phyloP scores from a whole-genome alignment of 2,797 vertebrate genomes.

The Notolepis coatsorum region DNA sequence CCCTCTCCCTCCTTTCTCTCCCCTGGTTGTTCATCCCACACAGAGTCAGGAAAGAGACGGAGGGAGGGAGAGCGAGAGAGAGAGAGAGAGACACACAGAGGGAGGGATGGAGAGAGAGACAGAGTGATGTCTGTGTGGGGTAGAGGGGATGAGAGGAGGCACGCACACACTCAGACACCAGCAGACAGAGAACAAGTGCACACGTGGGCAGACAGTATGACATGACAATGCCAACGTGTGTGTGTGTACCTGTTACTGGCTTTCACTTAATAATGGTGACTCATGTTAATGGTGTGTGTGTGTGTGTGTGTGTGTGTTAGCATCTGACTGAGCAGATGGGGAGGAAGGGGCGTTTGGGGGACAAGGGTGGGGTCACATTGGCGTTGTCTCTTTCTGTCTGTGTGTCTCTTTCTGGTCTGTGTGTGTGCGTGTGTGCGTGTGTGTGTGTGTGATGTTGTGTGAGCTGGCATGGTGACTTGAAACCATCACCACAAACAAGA shows the following conservation, averaged over 20 bases:
- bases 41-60: constrained; percentile 34
- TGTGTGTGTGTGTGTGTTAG: constrained; percentile 32
- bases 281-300: constrained; percentile 26
- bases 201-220: constrained; percentile 14
- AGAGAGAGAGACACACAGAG: not conserved
- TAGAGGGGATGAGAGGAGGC: not conserved
- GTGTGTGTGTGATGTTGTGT: constrained; percentile 31
- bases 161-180: not conserved
- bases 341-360: constrained; percentile 60
- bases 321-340: constrained; percentile 71
- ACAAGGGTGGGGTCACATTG: constrained; percentile 74
- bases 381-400: constrained; percentile 46
- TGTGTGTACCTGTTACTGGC: constrained; percentile 47
- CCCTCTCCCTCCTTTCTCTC: not conserved
- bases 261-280: constrained; percentile 49
- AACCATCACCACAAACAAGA: constrained; percentile 59
- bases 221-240: constrained; percentile 26
- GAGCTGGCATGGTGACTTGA: constrained; percentile 47
- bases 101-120: no score
- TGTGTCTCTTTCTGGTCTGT: constrained; percentile 22
- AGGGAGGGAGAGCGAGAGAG: constrained; percentile 30
- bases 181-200: not conserved
- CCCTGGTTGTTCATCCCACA: constrained; percentile 36
- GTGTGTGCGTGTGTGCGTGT: constrained; percentile 30
- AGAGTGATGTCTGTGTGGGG: not conserved